Evolutionary conservation across 2,113 vertebrate species (phyloP), one percentile per base, ranked within the genome.

Genomic region (Furnarius figulus): DNA sequence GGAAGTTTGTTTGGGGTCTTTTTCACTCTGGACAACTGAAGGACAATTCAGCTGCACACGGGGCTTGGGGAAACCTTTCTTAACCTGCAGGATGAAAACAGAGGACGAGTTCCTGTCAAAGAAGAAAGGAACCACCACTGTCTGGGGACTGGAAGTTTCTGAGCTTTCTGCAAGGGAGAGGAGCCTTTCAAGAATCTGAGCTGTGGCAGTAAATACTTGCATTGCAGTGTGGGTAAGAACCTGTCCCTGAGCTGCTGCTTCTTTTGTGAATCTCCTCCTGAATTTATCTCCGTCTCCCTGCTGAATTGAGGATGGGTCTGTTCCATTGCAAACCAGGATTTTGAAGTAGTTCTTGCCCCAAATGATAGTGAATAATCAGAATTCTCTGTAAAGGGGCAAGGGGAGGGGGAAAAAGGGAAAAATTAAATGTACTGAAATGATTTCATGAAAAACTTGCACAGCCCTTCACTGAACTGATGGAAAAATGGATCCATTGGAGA

Each of bases 1-100:
- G 5, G 39, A 73, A 55, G 14, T 40, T 40, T 39, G 4, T 1
- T 86, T 12, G 0, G 4, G 10, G 8, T 46, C 6, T 44, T 16
- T 44, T 25, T 55, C 13, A 11, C 35, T 42, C 25, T 35, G 61
- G 50, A 14, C 14, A 33, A 3, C 53, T n/a, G 28, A 68, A 44
- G 59, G 70, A 44, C 25, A 35, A 4, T 13, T 42, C 25, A 31
- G 35, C 33, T 85, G 47, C 9, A 14, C 30, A 52, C 10, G 14
- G 65, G 40, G 15, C 28, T 40, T 3, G 10, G 35, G 28, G n/a
- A 70, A 58, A 44, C 14, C 21, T 72, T 46, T 44, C 25, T 61
- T 56, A 28, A 53, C 6, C 28, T 21, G 63, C 28, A 47, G 46
- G 40, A n/a, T 71, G 71, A 52, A 70, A 59, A 31, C 8, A 55